Conservation (phyloP, 1,140 invertebrate species). For the Drosophila rufa region DNA sequence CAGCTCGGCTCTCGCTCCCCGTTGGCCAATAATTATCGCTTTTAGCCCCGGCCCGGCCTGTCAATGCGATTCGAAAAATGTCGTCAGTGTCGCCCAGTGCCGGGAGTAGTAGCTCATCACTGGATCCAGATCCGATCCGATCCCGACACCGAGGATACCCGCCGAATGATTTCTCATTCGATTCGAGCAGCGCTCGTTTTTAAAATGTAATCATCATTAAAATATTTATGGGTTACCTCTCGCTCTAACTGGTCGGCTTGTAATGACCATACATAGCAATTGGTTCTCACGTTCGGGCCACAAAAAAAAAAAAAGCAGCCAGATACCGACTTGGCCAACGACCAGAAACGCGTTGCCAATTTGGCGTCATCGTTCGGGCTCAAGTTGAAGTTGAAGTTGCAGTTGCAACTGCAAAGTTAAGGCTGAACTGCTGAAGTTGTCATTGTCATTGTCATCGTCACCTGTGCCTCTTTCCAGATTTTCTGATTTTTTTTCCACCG, state of each 20-base stretch:
- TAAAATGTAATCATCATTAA: slow-evolving; percentile 84
- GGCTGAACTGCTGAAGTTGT: slow-evolving; percentile 50
- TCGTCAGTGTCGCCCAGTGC: slow-evolving; percentile 79
- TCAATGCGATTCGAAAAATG: slow-evolving; percentile 83
- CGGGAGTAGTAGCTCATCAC: slow-evolving; percentile 72
- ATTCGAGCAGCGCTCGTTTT: slow-evolving; percentile 65
- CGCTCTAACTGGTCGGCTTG: slow-evolving; percentile 76
- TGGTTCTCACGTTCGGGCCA: slow-evolving; percentile 76
- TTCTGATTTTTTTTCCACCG: slow-evolving; percentile 1
- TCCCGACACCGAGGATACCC: slow-evolving; percentile 6
- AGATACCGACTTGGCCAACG: slow-evolving; percentile 17
- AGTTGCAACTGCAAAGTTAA: slow-evolving; percentile 41
- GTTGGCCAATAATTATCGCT: slow-evolving; percentile 81
- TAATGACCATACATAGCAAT: slow-evolving; percentile 84
- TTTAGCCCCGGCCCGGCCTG: slow-evolving; percentile 76
- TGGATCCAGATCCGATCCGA: slow-evolving; percentile 1
- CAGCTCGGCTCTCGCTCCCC: neutral
- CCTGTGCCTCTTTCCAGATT: slow-evolving; percentile 31
- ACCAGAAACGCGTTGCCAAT: slow-evolving; percentile 68
- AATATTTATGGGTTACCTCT: slow-evolving; percentile 80
- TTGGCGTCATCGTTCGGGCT: slow-evolving; percentile 73
- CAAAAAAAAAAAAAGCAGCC: slow-evolving; percentile 36
- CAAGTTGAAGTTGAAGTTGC: slow-evolving; percentile 36
- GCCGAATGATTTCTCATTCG: slow-evolving; percentile 69
- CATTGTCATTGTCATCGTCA: slow-evolving; percentile 69